phyloP scores from a whole-genome alignment of 64 coral and sea anemone species.

The Hydrozoanthus tunicans region DNA sequence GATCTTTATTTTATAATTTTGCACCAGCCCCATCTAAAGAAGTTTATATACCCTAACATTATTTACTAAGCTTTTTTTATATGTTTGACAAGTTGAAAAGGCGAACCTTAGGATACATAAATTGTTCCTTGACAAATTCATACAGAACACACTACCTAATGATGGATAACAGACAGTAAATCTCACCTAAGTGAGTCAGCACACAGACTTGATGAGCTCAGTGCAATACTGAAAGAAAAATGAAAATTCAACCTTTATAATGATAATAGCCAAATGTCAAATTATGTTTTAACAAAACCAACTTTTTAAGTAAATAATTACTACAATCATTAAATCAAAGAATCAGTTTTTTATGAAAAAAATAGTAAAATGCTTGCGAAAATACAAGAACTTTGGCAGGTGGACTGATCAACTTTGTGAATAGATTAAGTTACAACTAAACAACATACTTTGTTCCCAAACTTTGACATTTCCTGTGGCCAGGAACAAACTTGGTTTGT shows the following conservation, averaged over 20 bases:
- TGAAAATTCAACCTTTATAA: not conserved
- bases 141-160: not conserved
- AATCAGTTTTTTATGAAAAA: no score
- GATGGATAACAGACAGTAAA: not conserved
- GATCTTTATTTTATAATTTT: no score
- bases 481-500: constrained; percentile 44
- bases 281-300: not conserved
- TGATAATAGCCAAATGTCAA: not conserved
- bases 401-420: not conserved
- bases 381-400: not conserved
- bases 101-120: no score
- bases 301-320: no score
- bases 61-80: no score
- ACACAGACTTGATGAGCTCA: constrained; percentile 2
- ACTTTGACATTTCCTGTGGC: constrained; percentile 44
- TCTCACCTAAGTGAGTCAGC: constrained; percentile 51
- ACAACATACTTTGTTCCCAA: constrained; percentile 42
- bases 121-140: no score
- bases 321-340: no score
- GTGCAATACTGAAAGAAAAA: constrained; percentile 19
- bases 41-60: no score
- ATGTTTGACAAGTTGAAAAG: no score
- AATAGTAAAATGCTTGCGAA: not conserved
- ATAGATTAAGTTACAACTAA: not conserved
- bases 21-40: no score